These are phyloP conservation scores for Parazoanthus atlanticus DNA, from an alignment of 92 coral and sea anemone genomes.

Conservation along the genomic window DNA sequence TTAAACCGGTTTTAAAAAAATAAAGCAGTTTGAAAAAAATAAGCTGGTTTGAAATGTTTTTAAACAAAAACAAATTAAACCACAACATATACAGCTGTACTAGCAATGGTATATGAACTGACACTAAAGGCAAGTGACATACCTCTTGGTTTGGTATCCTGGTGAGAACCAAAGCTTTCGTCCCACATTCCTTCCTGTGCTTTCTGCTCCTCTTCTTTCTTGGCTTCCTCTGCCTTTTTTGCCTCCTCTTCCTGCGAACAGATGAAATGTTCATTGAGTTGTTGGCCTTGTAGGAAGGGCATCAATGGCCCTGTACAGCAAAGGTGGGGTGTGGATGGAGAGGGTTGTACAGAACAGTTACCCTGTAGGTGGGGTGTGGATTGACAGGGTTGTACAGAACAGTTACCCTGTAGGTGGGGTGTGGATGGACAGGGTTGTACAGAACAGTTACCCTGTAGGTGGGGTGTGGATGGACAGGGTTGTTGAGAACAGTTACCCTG, in stretches of 20 bases:
- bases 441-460: too few species aligned
- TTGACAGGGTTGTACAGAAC: neutral
- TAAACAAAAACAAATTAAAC: too few species aligned
- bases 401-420: neutral
- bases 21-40: too few species aligned
- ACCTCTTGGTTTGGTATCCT: conserved; percentile 94
- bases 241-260: conserved; percentile 63
- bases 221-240: conserved; percentile 55
- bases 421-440: too few species aligned
- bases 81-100: too few species aligned
- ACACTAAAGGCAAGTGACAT: neutral
- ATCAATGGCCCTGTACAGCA: neutral
- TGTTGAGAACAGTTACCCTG: too few species aligned
- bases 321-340: neutral
- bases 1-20: too few species aligned
- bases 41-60: too few species aligned
- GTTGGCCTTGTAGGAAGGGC: neutral
- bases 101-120: too few species aligned
- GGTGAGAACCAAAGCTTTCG: conserved; percentile 91
- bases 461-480: too few species aligned
- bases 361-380: too few species aligned
- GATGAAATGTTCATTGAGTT: neutral
- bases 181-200: conserved; percentile 90
- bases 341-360: too few species aligned
- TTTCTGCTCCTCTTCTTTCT: conserved; percentile 57